Percentiles rank a stretch among this genome's conserved stretches.
Evolutionary conservation across 2,888 invertebrate species (phyloP).

Genomic region (Proisotoma minuta): DNA sequence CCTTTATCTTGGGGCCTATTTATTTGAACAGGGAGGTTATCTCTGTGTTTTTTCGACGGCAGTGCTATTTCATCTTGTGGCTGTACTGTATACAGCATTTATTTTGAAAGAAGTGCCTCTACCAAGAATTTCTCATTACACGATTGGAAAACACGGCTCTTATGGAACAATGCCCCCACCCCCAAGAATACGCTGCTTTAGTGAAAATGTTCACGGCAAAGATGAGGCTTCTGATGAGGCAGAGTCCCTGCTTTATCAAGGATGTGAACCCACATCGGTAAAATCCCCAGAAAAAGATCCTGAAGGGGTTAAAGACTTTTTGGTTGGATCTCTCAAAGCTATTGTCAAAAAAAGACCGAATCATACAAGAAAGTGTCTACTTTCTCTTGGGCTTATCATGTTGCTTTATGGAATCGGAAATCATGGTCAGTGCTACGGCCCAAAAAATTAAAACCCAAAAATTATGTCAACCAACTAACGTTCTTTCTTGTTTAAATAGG

Average conservation of each 20-base stretch:
- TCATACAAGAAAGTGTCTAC: slow-evolving; percentile 44
- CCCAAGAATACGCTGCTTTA: slow-evolving; percentile 38
- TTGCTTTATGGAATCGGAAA: slow-evolving; percentile 39
- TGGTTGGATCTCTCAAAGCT: slow-evolving; percentile 43
- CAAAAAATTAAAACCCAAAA: not conserved
- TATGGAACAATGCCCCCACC: slow-evolving; percentile 36
- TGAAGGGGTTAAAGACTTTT: slow-evolving; percentile 26
- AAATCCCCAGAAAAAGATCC: not conserved
- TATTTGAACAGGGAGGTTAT: slow-evolving; percentile 44
- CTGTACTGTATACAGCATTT: slow-evolving; percentile 41
- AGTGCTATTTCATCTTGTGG: slow-evolving; percentile 37
- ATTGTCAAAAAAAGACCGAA: slow-evolving; percentile 40
- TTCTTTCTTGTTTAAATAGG: slow-evolving; percentile 26
- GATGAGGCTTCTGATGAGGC: slow-evolving; percentile 31
- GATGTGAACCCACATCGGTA: not conserved
- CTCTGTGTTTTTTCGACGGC: slow-evolving; percentile 43
- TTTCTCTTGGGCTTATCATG: slow-evolving; percentile 42
- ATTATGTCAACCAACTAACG: not conserved
- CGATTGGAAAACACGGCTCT: slow-evolving; percentile 40
- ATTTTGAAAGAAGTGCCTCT: slow-evolving; percentile 45
- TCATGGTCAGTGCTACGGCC: slow-evolving; percentile 24
- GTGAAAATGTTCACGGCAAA: slow-evolving; percentile 36
- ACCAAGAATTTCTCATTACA: slow-evolving; percentile 30
- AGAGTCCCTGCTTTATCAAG: slow-evolving; percentile 5
- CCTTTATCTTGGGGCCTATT: slow-evolving; percentile 40